Evolutionary conservation across 1,140 invertebrate species (phyloP).

Genomic region (Drosophila malerkotliana): DNA sequence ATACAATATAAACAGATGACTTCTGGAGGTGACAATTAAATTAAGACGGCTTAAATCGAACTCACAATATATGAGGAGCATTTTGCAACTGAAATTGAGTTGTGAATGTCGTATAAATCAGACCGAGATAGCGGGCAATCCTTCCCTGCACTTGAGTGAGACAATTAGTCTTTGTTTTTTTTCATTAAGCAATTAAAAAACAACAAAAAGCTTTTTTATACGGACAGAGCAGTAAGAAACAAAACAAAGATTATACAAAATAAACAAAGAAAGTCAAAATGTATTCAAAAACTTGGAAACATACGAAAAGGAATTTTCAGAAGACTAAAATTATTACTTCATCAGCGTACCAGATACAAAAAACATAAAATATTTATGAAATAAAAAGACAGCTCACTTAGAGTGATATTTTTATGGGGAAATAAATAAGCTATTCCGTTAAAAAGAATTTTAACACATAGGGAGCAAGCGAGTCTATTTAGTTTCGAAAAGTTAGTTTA

Average conservation of each 20-base stretch:
- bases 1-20: constrained; percentile 3
- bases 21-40: constrained; percentile 44
- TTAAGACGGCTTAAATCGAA: constrained; percentile 30
- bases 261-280: constrained; percentile 73
- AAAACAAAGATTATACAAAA: constrained; percentile 35
- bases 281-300: constrained; percentile 4
- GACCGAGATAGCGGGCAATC: constrained; percentile 20
- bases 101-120: constrained; percentile 56
- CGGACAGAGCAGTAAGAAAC: constrained; percentile 22
- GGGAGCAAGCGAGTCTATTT: not conserved
- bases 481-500: not conserved
- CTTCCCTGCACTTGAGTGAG: constrained; percentile 26
- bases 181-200: constrained; percentile 50
- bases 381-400: not conserved
- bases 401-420: too few species aligned
- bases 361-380: not conserved
- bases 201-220: constrained; percentile 58
- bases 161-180: constrained; percentile 52
- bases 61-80: constrained; percentile 21
- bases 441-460: not conserved
- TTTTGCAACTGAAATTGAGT: constrained; percentile 33
- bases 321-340: not conserved
- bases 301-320: not conserved
- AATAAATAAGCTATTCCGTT: not conserved
- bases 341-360: not conserved